Base-by-base conservation (phyloP, 2,888 invertebrate species). In the Schizotus pectinicornis region DNA sequence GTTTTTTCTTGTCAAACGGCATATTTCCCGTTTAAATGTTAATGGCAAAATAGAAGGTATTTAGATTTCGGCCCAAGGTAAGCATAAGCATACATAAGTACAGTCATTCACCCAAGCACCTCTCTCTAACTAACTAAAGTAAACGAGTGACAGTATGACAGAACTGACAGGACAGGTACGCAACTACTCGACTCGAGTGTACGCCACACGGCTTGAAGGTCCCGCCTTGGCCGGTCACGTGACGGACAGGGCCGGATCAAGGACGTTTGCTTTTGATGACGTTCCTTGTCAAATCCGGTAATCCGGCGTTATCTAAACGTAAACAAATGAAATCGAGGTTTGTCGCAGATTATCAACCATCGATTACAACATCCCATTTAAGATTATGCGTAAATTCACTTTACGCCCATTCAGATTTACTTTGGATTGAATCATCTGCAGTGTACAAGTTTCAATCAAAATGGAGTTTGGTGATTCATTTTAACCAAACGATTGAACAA, bases 181-280 rank as follows among this genome's bases (percentile, higher is more conserved):
- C n/a, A n/a, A n/a, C n/a, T 78, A 77, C 73, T 65, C 63, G 67
- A 67, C 45, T 55, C 65, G 74, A 76, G 72, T 76, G 77, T 77
- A 77, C 77, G 70, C 72, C 72, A 76, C 75, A 73, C 61, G 61
- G 69, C 75, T 77, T 79, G 80, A 81, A 80, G 80, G 80, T 80
- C 83, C 85, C 83, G 78, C 79, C 81, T 81, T 79, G 75, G 72
- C 64, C 72, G 73, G 79, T 81, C 83, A 83, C 82, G 77, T 80
- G 79, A 80, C 64, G 58, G 60, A 53, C 75, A 74, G 75, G 70
- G 65, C 73, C 75, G 74, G 71, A 70, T 67, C 69, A 68, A 71
- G 69, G 68, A 73, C 66, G 62, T 33, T 48, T 22, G 9, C 43
- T 12, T 43, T 33, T 6, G 32, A 33, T 38, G 41, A 34, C 31